Conservation (phyloP, 2,113 vertebrate genomes). For the Lucifuga dentata region DNA sequence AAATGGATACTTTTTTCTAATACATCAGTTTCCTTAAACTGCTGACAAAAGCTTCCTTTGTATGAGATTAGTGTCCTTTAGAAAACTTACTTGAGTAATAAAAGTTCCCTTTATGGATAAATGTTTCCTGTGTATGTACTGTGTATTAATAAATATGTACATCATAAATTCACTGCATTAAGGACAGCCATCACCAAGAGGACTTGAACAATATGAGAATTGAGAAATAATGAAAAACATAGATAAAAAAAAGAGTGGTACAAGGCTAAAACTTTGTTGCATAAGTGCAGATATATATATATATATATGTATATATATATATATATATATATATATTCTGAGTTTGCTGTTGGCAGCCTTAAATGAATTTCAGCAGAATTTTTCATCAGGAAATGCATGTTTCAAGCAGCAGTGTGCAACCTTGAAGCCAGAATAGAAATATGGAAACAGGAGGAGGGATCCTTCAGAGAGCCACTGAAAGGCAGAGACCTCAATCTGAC, state of each 20-base stretch:
- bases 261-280: too few species aligned
- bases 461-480: conserved; percentile 27
- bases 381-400: too few species aligned
- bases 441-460: conserved; percentile 1
- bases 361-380: too few species aligned
- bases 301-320: too few species aligned
- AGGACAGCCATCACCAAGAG: neutral
- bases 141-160: too few species aligned
- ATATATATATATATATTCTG: too few species aligned
- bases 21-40: conserved; percentile 22
- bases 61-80: conserved; percentile 19
- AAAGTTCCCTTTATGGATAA: conserved; percentile 22
- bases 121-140: too few species aligned
- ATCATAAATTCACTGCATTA: too few species aligned
- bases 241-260: neutral
- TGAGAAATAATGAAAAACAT: neutral
- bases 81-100: conserved; percentile 19
- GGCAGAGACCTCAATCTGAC: conserved; percentile 26
- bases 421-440: neutral
- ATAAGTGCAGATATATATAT: too few species aligned
- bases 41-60: conserved; percentile 31
- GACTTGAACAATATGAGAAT: too few species aligned
- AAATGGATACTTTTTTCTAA: conserved; percentile 19
- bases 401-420: too few species aligned
- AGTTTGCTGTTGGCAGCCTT: too few species aligned